Conservation (phyloP, 2,113 vertebrate species). For the Carettochelys insculpta region DNA sequence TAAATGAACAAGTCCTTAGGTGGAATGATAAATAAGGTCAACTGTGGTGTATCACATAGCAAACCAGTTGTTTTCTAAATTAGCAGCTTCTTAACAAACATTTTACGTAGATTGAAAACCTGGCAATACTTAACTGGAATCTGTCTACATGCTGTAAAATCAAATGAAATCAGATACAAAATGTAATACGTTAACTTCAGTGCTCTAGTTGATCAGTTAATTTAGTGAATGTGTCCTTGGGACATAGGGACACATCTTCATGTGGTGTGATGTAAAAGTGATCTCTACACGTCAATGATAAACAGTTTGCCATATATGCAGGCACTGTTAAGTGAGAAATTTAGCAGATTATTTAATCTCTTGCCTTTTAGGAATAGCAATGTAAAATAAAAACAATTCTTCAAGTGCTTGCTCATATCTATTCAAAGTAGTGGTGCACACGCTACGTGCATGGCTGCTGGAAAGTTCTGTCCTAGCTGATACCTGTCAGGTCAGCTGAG, state of each 20-base stretch:
- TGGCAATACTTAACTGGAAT: neutral
- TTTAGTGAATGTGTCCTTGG: neutral
- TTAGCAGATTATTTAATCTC: neutral
- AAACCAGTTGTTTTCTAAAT: neutral
- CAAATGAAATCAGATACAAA: neutral
- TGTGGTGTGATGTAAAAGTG: neutral
- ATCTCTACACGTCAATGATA: neutral
- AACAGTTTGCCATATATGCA: neutral
- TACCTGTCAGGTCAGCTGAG: too few species aligned
- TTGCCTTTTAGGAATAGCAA: neutral
- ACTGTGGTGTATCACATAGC: neutral
- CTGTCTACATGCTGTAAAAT: neutral
- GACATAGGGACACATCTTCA: neutral
- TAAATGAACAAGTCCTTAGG: neutral
- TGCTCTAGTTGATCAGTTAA: neutral
- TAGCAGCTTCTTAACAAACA: neutral
- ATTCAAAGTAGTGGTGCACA: too few species aligned
- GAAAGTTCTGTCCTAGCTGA: too few species aligned
- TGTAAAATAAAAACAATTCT: neutral
- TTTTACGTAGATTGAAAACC: neutral
- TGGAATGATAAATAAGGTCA: neutral
- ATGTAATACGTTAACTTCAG: neutral
- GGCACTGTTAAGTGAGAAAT: neutral
- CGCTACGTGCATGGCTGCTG: too few species aligned
- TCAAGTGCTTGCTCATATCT: too few species aligned